Evolutionary conservation across 2,797 vertebrate species (phyloP).

Genomic region (Rhinatrema bivittatum): DNA sequence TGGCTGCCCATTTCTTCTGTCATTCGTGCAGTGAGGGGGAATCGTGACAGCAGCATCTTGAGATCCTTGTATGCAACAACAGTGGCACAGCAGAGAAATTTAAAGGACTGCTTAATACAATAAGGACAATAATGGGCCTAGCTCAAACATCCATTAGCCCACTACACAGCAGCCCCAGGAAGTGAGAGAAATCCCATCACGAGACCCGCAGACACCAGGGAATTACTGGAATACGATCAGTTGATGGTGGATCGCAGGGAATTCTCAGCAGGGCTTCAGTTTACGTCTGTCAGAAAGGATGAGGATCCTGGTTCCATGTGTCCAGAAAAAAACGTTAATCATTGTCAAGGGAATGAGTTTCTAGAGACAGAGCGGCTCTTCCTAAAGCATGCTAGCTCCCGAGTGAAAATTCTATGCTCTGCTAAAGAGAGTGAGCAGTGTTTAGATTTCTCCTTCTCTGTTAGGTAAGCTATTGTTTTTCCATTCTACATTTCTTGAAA

Average conservation of each 20-base stretch:
- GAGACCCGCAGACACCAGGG: not conserved
- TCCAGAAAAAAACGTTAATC: not conserved
- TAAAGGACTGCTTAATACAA: no score
- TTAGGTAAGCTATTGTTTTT: no score
- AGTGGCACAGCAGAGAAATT: no score
- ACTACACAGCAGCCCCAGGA: conserved; percentile 7
- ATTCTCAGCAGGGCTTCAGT: conserved; percentile 16
- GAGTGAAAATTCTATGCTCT: not conserved
- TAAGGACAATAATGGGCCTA: no score
- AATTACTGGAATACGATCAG: not conserved
- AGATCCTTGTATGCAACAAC: no score
- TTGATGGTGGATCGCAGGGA: conserved; percentile 3
- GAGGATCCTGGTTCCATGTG: conserved; percentile 10
- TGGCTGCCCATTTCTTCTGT: no score
- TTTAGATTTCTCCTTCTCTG: no score
- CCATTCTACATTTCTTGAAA: no score
- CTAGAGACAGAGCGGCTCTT: not conserved
- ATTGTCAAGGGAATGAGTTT: conserved; percentile 9
- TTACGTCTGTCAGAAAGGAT: conserved; percentile 30
- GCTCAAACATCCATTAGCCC: conserved; percentile 2
- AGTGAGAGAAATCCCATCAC: conserved; percentile 8
- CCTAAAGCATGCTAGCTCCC: not conserved
- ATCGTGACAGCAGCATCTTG: no score
- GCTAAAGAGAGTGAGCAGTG: not conserved
- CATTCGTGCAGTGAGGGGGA: no score